These are phyloP conservation scores for Bradypodion pumilum DNA, from an alignment of 2,797 vertebrate genomes.

Conservation along the genomic window DNA sequence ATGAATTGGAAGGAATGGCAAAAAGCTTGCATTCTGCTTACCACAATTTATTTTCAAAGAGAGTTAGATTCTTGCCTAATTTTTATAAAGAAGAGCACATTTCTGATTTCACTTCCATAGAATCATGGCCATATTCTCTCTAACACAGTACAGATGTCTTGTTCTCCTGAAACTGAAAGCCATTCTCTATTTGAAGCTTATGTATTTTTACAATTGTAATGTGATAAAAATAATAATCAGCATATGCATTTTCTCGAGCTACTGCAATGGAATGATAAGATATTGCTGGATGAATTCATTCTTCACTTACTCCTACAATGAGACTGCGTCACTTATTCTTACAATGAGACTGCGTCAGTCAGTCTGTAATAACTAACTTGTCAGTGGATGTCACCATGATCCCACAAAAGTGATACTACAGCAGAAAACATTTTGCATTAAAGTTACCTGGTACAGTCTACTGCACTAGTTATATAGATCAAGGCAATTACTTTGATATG, in stretches of 20 bases:
- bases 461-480: background rate
- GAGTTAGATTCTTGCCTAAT: too few relatives aligned
- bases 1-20: background rate
- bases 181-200: background rate
- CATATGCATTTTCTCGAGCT: background rate
- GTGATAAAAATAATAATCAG: background rate
- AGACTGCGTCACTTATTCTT: background rate
- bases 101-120: background rate
- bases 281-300: background rate
- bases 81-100: background rate
- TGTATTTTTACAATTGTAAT: background rate
- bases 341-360: background rate
- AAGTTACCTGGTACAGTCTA: background rate
- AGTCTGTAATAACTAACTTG: slow-evolving; percentile 4
- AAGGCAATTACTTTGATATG: background rate
- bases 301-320: too few relatives aligned
- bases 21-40: background rate
- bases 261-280: background rate
- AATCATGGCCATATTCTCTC: too few relatives aligned
- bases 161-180: background rate
- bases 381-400: slow-evolving; percentile 3
- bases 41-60: background rate
- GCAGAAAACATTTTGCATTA: slow-evolving; percentile 7
- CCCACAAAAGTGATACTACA: slow-evolving; percentile 9
- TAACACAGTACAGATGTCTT: background rate